A percentile compares a stretch with the other conserved stretches of the same genome.
These are phyloP conservation scores for Platyura marginata DNA, from an alignment of 1,140 invertebrate genomes.

Conservation along the genomic window DNA sequence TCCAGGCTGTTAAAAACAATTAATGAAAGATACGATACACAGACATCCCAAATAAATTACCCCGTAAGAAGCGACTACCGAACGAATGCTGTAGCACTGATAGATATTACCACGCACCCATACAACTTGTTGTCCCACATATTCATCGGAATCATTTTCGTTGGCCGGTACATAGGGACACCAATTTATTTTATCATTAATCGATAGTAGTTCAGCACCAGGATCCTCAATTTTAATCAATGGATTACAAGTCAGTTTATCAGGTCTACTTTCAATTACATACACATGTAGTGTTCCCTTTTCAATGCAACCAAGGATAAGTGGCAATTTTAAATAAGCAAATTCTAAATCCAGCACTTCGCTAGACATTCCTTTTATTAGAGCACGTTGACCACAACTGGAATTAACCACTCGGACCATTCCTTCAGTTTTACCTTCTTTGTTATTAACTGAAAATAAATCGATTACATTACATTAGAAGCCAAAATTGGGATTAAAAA, in stretches of 20 bases:
- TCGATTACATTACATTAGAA: no score
- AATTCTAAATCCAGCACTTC: slow-evolving; percentile 77
- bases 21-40: background rate
- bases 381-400: slow-evolving; percentile 45
- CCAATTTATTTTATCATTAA: slow-evolving; percentile 52
- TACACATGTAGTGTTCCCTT: slow-evolving; percentile 60
- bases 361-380: slow-evolving; percentile 75
- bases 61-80: slow-evolving; percentile 16
- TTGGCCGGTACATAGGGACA: slow-evolving; percentile 73
- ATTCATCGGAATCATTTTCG: slow-evolving; percentile 46
- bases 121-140: slow-evolving; percentile 60
- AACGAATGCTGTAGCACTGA: slow-evolving; percentile 18
- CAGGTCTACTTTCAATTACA: slow-evolving; percentile 44
- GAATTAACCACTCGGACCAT: slow-evolving; percentile 68
- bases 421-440: slow-evolving; percentile 28
- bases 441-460: background rate
- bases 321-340: slow-evolving; percentile 54
- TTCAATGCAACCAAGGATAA: slow-evolving; percentile 74
- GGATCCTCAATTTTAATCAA: slow-evolving; percentile 29
- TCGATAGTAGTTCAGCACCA: slow-evolving; percentile 14
- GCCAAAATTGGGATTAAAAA: no score
- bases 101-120: slow-evolving; percentile 52
- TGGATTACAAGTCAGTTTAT: slow-evolving; percentile 34
- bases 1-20: slow-evolving; percentile 9
- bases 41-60: slow-evolving; percentile 11